A percentile compares a stretch with the other conserved stretches of the same genome.
Conservation (phyloP, 2,113 vertebrate genomes). For the Oreochromis spilurus region DNA sequence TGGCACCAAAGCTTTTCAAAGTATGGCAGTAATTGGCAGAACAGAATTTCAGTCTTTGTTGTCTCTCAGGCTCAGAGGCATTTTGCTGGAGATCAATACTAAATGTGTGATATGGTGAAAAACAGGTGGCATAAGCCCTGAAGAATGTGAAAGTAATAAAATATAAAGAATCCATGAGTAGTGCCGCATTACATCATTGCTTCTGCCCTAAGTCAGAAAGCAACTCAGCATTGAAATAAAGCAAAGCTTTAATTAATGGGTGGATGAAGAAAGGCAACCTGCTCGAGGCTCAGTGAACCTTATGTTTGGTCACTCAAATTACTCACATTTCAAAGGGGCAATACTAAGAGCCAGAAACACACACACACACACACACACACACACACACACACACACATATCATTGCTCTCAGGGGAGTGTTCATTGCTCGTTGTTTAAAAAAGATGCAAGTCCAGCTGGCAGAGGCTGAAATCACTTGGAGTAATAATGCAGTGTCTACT, state of each 20-base stretch:
- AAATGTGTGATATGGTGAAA: conserved; percentile 13
- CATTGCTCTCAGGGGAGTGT: neutral
- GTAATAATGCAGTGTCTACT: neutral
- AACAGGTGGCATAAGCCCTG: conserved; percentile 15
- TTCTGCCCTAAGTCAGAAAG: conserved; percentile 6
- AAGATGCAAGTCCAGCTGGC: neutral
- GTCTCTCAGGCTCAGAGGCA: neutral
- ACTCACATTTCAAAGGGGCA: conserved; percentile 18
- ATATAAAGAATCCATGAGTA: conserved; percentile 22
- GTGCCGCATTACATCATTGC: neutral
- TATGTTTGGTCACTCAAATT: conserved; percentile 20
- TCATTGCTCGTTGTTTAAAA: neutral
- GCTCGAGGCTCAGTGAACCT: conserved; percentile 14
- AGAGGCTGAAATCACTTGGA: neutral
- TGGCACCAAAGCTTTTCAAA: conserved; percentile 16
- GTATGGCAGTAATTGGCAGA: neutral
- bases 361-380: neutral
- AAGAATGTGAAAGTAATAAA: conserved; percentile 25
- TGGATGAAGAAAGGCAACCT: conserved; percentile 21
- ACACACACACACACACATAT: neutral
- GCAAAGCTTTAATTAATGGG: conserved; percentile 33
- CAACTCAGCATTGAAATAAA: neutral
- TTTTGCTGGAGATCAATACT: conserved; percentile 5
- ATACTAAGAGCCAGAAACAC: neutral
- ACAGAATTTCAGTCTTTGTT: neutral